Base-by-base conservation (phyloP, 2,797 vertebrate genomes). In the Enteromius mattozi region DNA sequence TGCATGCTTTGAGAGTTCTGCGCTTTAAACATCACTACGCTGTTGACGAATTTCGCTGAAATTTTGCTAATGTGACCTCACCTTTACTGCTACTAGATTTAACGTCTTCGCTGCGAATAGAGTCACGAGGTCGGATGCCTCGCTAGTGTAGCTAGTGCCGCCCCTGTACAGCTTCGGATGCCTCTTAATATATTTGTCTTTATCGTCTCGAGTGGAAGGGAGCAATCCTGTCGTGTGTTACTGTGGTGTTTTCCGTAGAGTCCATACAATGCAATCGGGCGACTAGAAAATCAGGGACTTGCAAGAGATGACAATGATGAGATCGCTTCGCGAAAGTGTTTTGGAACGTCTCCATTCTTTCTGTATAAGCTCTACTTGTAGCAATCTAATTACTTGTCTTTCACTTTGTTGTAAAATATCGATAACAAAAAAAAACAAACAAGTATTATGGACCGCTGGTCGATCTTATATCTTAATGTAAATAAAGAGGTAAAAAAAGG, bases 391-490 rank as follows among this genome's bases (percentile, higher is more conserved):
- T 93, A 93, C 91, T 92, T 91, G 93, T 94, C 93, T 91, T 94
- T 94, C 94, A 94, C 94, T 93, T 93, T 92, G 92, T 94, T 95
- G 93, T 86, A 93, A 94, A 91, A 91, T 94, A 92, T 84, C 3
- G 80, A 91, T 92, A 90, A 54, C 35, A 35, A 40, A 40, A 40
- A 37, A 40, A 40, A 40, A 40, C 40, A 14, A 45, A 45, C 89
- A 93, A 93, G 93, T 94, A 92, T 94, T 95, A 94, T 92, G 95
- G 95, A 94, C 95, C 94, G 95, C 95, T 95, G 95, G 95, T 95
- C 95, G 95, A 96, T 96, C 95, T 95, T 95, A 95, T 93, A 94
- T 95, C 92, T 91, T 93, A 93, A 88, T 96, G 95, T 95, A 95
- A 91, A 95, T 95, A 95, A 83, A 89, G 89, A 88, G 89, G 78